These are phyloP conservation scores for Sialia sialis DNA, from an alignment of 2,113 vertebrate species.

Conservation along the genomic window DNA sequence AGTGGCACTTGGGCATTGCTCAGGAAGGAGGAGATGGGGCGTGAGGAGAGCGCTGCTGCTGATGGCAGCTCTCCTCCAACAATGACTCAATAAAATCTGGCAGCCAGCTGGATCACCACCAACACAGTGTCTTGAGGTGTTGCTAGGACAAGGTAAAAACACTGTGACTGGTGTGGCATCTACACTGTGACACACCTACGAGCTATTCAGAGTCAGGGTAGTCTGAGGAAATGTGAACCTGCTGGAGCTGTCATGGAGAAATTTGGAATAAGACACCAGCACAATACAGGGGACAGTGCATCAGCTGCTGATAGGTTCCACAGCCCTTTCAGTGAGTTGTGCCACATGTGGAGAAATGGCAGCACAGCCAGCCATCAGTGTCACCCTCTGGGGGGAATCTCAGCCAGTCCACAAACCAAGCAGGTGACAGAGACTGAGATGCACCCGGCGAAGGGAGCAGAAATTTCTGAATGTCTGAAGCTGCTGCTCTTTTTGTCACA, in stretches of 20 bases:
- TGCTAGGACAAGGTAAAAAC: background rate
- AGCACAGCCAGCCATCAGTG: background rate
- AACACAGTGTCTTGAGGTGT: background rate
- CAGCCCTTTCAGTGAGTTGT: background rate
- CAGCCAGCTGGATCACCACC: background rate
- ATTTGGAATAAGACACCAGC: background rate
- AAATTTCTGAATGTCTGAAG: background rate
- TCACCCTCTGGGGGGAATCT: background rate
- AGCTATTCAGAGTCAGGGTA: background rate
- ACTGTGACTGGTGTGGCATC: background rate
- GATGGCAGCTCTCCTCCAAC: background rate
- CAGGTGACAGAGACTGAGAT: background rate
- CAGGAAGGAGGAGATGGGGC: background rate
- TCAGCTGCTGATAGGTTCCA: background rate
- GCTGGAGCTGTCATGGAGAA: background rate
- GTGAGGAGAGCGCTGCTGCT: background rate
- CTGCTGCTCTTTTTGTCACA: background rate
- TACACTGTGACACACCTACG: background rate
- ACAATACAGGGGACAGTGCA: background rate
- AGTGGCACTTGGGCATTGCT: background rate
- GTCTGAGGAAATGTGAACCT: background rate
- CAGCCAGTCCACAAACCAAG: background rate
- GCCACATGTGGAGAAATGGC: background rate
- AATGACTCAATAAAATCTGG: background rate
- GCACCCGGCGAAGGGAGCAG: rapidly evolving